Conservation (phyloP, 2,888 invertebrate genomes). For the Germaria angustata region DNA sequence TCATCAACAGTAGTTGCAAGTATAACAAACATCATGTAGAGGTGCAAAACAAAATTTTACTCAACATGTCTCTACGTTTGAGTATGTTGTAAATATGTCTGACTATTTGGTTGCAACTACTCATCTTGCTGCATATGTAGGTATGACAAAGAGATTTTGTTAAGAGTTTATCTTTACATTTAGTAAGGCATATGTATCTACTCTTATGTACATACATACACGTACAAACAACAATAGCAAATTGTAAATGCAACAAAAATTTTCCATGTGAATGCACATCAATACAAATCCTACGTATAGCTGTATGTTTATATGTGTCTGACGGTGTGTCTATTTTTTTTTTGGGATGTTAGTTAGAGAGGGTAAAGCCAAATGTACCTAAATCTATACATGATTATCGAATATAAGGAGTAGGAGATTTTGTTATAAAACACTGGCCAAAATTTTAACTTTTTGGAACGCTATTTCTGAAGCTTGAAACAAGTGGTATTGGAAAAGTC, state of each 20-base stretch:
- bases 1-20: conserved; percentile 56
- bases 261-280: conserved; percentile 75
- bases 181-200: not conserved
- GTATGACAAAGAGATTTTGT: conserved; percentile 34
- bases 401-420: conserved; percentile 3
- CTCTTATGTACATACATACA: too few species aligned
- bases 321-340: too few species aligned
- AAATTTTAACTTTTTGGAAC: not conserved
- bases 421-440: conserved; percentile 1
- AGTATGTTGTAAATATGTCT: conserved; percentile 13
- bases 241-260: conserved; percentile 72
- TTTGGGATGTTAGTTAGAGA: conserved; percentile 1
- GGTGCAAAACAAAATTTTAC: not conserved
- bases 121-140: conserved; percentile 2
- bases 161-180: conserved; percentile 29
- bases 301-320: too few species aligned
- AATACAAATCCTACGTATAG: conserved; percentile 56
- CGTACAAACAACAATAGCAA: conserved; percentile 43
- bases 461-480: too few species aligned
- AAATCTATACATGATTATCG: conserved; percentile 39
- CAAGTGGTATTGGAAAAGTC: too few species aligned
- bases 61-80: conserved; percentile 8
- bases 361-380: not conserved
- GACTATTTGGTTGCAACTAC: conserved; percentile 6
- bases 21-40: conserved; percentile 49